Conservation (phyloP, 2,888 invertebrate species). For the Cantharis lateralis region DNA sequence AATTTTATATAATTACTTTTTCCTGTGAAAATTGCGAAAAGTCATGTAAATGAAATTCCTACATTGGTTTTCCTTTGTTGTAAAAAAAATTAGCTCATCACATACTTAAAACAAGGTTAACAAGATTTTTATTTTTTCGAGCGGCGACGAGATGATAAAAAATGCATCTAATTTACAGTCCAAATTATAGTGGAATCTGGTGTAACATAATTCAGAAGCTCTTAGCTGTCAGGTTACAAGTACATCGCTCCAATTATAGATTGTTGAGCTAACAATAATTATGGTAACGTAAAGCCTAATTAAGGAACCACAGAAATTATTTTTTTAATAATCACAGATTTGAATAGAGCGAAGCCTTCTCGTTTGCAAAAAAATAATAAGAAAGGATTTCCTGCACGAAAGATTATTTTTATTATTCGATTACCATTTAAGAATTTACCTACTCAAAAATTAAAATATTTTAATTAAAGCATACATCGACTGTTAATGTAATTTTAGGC, state of each 20-base stretch:
- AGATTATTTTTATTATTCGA: neutral
- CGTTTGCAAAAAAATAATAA: neutral
- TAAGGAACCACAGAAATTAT: neutral
- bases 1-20: too few species aligned
- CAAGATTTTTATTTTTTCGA: neutral
- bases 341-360: neutral
- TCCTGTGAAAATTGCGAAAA: neutral
- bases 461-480: neutral
- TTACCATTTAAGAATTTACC: neutral
- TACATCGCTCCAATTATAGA: neutral
- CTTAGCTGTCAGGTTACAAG: neutral
- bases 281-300: neutral
- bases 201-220: neutral
- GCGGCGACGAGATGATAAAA: neutral
- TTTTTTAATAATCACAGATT: neutral
- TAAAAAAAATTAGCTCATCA: neutral
- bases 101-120: neutral
- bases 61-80: neutral
- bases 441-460: neutral
- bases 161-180: neutral
- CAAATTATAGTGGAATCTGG: neutral
- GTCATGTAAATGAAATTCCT: neutral
- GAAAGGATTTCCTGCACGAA: neutral
- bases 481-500: neutral
- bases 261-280: neutral